phyloP scores from a whole-genome alignment of 2,113 vertebrate genomes.

The Hippocampus zosterae region DNA sequence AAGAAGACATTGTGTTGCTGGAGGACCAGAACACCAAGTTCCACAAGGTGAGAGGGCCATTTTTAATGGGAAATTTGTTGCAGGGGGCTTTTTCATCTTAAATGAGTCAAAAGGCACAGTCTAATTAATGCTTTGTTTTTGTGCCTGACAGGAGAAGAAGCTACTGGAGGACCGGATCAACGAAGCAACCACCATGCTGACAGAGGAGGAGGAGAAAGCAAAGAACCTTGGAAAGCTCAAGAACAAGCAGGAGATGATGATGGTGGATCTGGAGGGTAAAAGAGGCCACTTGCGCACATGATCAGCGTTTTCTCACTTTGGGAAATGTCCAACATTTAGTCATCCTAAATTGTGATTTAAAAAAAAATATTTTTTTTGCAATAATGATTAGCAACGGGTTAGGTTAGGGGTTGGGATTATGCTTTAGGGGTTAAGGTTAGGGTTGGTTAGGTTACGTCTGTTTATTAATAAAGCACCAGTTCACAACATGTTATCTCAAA shows the following conservation, averaged over 20 bases:
- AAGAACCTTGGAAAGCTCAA: constrained; percentile 94
- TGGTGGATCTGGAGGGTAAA: constrained; percentile 93
- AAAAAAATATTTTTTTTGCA: too few species aligned
- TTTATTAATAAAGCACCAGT: too few species aligned
- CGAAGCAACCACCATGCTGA: constrained; percentile 88
- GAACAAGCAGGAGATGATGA: constrained; percentile 99
- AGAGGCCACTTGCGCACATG: background rate
- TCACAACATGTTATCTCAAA: too few species aligned
- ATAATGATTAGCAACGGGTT: too few species aligned
- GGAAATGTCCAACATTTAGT: background rate
- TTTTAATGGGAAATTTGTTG: background rate
- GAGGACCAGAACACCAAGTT: constrained; percentile 99
- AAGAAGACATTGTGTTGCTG: constrained; percentile 90
- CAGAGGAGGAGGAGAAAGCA: constrained; percentile 96
- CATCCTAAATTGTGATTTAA: background rate
- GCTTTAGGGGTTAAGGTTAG: too few species aligned
- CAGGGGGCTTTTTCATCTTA: background rate
- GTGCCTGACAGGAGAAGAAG: constrained; percentile 85
- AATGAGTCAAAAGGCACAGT: background rate
- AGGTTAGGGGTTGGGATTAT: too few species aligned
- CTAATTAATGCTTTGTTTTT: background rate
- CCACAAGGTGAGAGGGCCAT: constrained; percentile 77
- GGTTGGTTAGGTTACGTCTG: too few species aligned
- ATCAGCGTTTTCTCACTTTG: background rate
- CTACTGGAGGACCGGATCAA: constrained; percentile 88